Base-by-base conservation (phyloP, 2,888 invertebrate genomes). In the Trissolcus japonicus region DNA sequence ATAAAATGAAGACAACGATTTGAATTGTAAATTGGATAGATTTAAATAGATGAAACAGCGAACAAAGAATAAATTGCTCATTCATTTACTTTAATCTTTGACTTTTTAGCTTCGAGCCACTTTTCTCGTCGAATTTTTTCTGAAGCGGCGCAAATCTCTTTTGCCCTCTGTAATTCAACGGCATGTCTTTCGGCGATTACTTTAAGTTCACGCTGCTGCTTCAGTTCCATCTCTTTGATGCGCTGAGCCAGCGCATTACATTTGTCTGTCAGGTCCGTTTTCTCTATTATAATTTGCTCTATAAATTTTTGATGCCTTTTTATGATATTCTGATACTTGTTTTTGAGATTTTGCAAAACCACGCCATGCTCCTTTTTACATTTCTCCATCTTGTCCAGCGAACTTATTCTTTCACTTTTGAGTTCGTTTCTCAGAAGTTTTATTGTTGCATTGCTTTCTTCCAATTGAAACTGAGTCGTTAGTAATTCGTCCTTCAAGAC, bases 31-130 rank as follows among this genome's bases (percentile, higher is more conserved):
- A 35, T 25, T n/a, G 29, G n/a, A n/a, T n/a, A 29, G 13, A 1
- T 46, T 46, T 6, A n/a, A 46, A 16, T 46, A 46, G 14, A 46
- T 0, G 46, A 46, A 46, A 16, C 4, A 14, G 46, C 16, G 1
- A 6, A 46, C n/a, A 16, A 16, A n/a, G 46, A 46, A 46, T 14
- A 46, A 46, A 14, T 46, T 46, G 46, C 13, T n/a, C n/a, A 6
- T 9, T 51, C 11, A n/a, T 46, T 55, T 29, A 94, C 95, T 91
- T 96, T 95, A 63, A 96, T 95, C 89, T 95, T 95, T 83, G 95
- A 94, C 2, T 95, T 95, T 88, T 95, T 95, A 68, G 93, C 93
- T 60, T 95, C 93, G 50, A 96, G 93, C 96, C 96, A 96, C 61
- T 94, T 92, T 84, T 96, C 95, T 21, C 93, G 89, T 9, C 92